phyloP scores from a whole-genome alignment of 2,113 vertebrate genomes.

The Antigone vipio region DNA sequence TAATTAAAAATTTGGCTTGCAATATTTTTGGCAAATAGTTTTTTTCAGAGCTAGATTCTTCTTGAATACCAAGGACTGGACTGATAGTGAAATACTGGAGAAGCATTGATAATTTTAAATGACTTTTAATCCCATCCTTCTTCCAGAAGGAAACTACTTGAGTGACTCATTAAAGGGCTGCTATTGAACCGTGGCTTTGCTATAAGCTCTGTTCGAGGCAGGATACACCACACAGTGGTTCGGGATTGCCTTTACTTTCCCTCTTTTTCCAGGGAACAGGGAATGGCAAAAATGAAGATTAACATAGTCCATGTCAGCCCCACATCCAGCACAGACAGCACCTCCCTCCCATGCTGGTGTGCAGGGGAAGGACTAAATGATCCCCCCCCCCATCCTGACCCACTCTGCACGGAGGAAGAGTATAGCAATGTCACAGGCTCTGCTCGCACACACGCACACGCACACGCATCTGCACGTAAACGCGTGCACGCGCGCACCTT shows the following conservation, averaged over 20 bases:
- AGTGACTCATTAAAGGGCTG: neutral
- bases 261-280: neutral
- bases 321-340: neutral
- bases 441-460: neutral
- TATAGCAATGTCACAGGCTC: neutral
- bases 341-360: neutral
- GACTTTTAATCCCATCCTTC: neutral
- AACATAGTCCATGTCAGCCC: accelerated
- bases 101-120: neutral
- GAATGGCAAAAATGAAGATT: neutral
- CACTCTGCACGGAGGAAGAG: neutral
- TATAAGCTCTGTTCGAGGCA: neutral
- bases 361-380: neutral
- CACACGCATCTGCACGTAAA: no score
- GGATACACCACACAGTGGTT: neutral
- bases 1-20: neutral
- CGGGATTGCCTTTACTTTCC: neutral
- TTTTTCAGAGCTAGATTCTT: neutral
- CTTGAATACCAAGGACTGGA: neutral
- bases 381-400: neutral
- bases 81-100: neutral
- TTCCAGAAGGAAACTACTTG: neutral
- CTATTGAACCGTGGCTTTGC: neutral
- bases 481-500: no score
- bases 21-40: neutral